Conservation (phyloP, 2,113 vertebrate genomes). For the Lethenteron reissneri region DNA sequence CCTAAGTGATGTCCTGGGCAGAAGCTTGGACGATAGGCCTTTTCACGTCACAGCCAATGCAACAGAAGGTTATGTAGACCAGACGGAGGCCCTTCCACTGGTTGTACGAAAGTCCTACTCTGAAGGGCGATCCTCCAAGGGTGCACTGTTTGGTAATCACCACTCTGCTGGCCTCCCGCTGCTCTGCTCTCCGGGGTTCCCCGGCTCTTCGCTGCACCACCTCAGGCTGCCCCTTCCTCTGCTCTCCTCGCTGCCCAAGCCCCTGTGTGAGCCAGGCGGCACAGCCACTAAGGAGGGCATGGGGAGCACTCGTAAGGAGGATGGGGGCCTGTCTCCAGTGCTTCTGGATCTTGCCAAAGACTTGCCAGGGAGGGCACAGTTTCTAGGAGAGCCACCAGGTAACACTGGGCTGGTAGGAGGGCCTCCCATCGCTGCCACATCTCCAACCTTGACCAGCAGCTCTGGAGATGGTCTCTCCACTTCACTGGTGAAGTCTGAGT, state of each 20-base stretch:
- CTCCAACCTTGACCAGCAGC: slow-evolving; percentile 64
- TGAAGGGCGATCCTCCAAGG: slow-evolving; percentile 18
- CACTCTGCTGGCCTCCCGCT: background rate
- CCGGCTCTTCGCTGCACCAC: slow-evolving; percentile 19
- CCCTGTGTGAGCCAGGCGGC: slow-evolving; percentile 53
- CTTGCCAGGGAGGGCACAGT: slow-evolving; percentile 56
- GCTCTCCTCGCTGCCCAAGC: slow-evolving; percentile 55
- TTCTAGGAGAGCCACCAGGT: no score
- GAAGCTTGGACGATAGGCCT: slow-evolving; percentile 55
- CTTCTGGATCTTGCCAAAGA: slow-evolving; percentile 81
- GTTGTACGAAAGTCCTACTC: slow-evolving; percentile 81
- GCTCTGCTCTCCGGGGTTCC: background rate
- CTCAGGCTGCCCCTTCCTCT: slow-evolving; percentile 34
- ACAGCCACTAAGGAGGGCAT: slow-evolving; percentile 69
- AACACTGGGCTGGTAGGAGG: no score
- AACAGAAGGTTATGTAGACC: slow-evolving; percentile 26
- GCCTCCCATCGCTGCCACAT: slow-evolving; percentile 31
- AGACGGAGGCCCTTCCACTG: slow-evolving; percentile 81
- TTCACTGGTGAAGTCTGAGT: slow-evolving; percentile 96
- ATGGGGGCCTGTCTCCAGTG: slow-evolving; percentile 58
- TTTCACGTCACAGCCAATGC: slow-evolving; percentile 28
- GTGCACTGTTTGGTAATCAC: background rate
- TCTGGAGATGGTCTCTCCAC: slow-evolving; percentile 64
- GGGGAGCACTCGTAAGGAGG: slow-evolving; percentile 46
- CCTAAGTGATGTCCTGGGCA: slow-evolving; percentile 72